Evolutionary conservation across 2,113 vertebrate genomes (phyloP), one percentile per base, ranked within the genome.

Genomic region (Cryptoleucopteryx plumbea): DNA sequence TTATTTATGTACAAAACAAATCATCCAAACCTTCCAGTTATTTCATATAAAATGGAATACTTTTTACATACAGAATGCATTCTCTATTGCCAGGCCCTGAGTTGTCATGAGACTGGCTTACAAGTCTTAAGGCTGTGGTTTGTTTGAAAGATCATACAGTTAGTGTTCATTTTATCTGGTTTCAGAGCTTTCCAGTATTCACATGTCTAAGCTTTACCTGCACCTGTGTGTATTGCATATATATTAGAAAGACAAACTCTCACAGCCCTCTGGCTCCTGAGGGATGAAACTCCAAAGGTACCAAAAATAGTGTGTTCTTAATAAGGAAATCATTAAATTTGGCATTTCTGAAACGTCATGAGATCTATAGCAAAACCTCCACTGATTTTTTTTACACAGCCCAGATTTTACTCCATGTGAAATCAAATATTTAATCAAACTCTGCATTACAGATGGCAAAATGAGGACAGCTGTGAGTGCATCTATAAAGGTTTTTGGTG

Each of bases 1-100:
- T 68, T 92, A 93, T 86, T 97, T 94, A 96, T 93, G 75, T 95
- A 83, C 80, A 93, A 92, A 95, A 81, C 43, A 78, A 94, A 88
- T 81, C 13, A 95, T 63, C 43, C 83, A 84, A 67, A 78, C 36
- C 47, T 71, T 83, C 32, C 40, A 86, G 26, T 90, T 67, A 47
- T 91, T 94, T 88, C 13, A 38, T 25, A 75, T 48, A 52, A 92
- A 86, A 82, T 18, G 5, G 72, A 95, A 77, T 80, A 50, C 38
- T 74, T 92, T 91, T 84, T 72, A 79, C 61, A 66, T 81, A 50
- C 26, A 43, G 29, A 72, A 78, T 47, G 5, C 5, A 19, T 86
- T 90, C 66, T 52, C 31, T 62, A 0, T 59, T 83, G 58, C 53
- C 55, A 83, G 20, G 8, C 53, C 9, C 63, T 36, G 56, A 78